Evolutionary conservation across 1,140 invertebrate genomes (phyloP), one percentile per base, ranked within the genome.

Genomic region (Papilio dardanus): DNA sequence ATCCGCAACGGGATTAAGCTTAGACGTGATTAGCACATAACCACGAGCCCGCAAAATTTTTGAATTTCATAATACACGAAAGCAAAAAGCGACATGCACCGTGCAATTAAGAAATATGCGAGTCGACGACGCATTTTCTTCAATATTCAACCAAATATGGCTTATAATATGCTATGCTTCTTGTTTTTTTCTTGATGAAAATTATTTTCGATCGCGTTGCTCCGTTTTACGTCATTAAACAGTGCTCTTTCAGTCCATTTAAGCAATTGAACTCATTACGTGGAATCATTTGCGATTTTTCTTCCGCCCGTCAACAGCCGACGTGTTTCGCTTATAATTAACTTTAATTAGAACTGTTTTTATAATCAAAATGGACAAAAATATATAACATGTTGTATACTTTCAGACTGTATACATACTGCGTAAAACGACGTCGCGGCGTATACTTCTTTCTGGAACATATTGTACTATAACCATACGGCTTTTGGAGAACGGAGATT

Each of bases 191-290:
- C 50, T 33, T 14, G 16, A 21, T 33, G 28, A 73, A 73, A 73
- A 73, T 71, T 71, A 19, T 50, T 46, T 24, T 50, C 40, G 69
- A 71, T 50, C 40, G 40, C n/a, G 69, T 71, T 24, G 40, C 42
- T 50, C 24, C 24, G 54, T 30, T 62, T 62, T 62, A 62, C 54
- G 8, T 62, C 54, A 62, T 62, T 62, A 62, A 30, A 50, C 69
- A n/a, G 31, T 35, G 12, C 8, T 21, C 31, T 69, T 50, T 24
- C 40, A 42, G 21, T 50, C 37, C 69, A 19, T 71, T 71, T 71
- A 71, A 50, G 42, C 69, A 30, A 46, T 71, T 71, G 69, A 71
- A 71, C 69, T 71, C 40, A 71, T 71, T 71, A 50, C 69, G 67
- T 24, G 40, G 35, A 69, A 69, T 24, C 19, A 24, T 24, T 69